Base-by-base conservation (phyloP, 2,113 vertebrate species). In the Marmota flaviventris region DNA sequence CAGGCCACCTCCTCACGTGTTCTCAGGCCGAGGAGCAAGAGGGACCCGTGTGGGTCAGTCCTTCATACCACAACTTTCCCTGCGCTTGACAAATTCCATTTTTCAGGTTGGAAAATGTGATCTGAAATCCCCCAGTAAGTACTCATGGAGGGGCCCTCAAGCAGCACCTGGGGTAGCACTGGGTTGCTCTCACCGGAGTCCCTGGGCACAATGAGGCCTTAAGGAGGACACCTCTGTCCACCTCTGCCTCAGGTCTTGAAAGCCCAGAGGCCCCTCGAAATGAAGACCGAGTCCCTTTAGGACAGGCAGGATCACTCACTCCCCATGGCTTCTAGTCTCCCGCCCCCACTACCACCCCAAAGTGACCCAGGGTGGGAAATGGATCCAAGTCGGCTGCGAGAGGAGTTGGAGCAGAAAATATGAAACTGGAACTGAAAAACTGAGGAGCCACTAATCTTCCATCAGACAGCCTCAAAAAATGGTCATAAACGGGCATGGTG, bases 401-500 rank as follows among this genome's bases (percentile, higher is more conserved):
- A 76, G 32, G 12, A 17, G 2, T 1, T 1, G 4, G 48, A 25
- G 17, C 24, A 20, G 77, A 25, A 48, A 72, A 73, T 4, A 42
- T 11, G 72, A 67, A 94, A n/a, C 67, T 56, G 37, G 39, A 65
- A 53, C 45, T 69, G 27, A 91, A 56, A 69, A 76, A 39, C n/a
- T 24, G 42, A 63, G 6, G 22, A 37, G 34, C 32, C 14, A 45
- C 45, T 45, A 45, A 45, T 56, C 58, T 13, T 51, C 12, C 53
- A 10, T 65, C 2, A 45, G 45, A 45, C 16, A 51, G 53, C 9
- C 20, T 91, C 24, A 56, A 18, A 83, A 81, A 29, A 51, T 11
- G 13, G 2, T 42, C 32, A 0, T 4, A 1, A 24, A 2, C 14
- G 51, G 51, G 51, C 13, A 14, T 17, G 14, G 16, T 53, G 51